Evolutionary conservation across 2,888 invertebrate genomes (phyloP).

Genomic region (Troglohyphantes excavatus): DNA sequence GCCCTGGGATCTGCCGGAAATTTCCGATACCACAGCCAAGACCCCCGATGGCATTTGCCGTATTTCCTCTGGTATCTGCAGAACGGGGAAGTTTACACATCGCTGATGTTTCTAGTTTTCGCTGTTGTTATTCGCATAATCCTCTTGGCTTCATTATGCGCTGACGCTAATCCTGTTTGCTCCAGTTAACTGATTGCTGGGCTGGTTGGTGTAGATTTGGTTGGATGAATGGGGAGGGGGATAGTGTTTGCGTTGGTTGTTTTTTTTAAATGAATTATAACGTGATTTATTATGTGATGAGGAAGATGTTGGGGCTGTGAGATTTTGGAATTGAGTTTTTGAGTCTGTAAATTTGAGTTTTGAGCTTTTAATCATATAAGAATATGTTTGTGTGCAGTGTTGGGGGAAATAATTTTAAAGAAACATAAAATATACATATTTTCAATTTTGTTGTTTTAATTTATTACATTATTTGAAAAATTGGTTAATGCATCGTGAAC

Average conservation of each 20-base stretch:
- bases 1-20: background rate
- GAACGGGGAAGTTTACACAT: background rate
- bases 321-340: no score
- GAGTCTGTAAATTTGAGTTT: no score
- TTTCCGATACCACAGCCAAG: background rate
- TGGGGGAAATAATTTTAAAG: no score
- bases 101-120: background rate
- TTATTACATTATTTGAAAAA: no score
- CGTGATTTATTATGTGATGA: background rate
- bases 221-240: background rate
- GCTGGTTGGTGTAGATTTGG: background rate
- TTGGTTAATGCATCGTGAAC: no score
- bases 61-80: background rate
- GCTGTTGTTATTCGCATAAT: background rate
- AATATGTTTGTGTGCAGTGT: no score
- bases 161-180: constrained; percentile 11
- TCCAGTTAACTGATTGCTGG: background rate
- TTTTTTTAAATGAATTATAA: background rate
- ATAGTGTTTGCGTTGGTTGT: background rate
- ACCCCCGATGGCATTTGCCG: background rate
- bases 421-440: no score
- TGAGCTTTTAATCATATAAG: no score
- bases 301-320: background rate
- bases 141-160: background rate
- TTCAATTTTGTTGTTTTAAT: no score